A percentile compares a stretch with the other conserved stretches of the same genome.
Evolutionary conservation across 2,113 vertebrate species (phyloP).

Genomic region (Platichthys flesus): DNA sequence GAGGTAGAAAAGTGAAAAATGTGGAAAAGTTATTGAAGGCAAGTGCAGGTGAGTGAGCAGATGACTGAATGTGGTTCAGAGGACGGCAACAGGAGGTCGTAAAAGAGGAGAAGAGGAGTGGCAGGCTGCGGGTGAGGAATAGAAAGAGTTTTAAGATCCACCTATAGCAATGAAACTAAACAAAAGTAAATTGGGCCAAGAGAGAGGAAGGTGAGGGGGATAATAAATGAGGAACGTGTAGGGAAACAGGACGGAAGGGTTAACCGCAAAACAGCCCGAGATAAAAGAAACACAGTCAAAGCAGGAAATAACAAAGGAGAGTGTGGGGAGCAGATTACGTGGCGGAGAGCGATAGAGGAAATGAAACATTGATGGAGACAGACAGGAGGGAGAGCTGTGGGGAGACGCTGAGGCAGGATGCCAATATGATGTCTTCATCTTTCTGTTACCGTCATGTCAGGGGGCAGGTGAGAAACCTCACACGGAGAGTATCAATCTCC

Average conservation of each 20-base stretch:
- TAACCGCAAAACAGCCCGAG: not conserved
- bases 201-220: conserved; percentile 3
- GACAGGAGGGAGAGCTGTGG: conserved; percentile 45
- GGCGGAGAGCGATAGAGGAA: conserved; percentile 34
- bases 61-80: conserved; percentile 17
- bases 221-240: conserved; percentile 3
- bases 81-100: not conserved
- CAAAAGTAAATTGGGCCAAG: conserved; percentile 10
- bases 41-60: not conserved
- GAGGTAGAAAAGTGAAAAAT: not conserved
- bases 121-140: not conserved
- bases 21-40: not conserved
- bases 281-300: conserved; percentile 25
- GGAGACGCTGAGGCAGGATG: conserved; percentile 52
- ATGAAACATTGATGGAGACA: conserved; percentile 55
- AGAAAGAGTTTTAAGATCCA: not conserved
- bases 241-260: conserved; percentile 2
- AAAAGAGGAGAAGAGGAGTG: not conserved
- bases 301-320: conserved; percentile 29
- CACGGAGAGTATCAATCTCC: conserved; percentile 38
- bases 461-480: conserved; percentile 57
- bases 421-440: conserved; percentile 71
- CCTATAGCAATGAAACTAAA: conserved; percentile 1
- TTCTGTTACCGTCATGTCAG: conserved; percentile 62
- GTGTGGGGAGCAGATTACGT: conserved; percentile 4